phyloP scores from a whole-genome alignment of 2,797 vertebrate genomes.

The Myotis pilosus region DNA sequence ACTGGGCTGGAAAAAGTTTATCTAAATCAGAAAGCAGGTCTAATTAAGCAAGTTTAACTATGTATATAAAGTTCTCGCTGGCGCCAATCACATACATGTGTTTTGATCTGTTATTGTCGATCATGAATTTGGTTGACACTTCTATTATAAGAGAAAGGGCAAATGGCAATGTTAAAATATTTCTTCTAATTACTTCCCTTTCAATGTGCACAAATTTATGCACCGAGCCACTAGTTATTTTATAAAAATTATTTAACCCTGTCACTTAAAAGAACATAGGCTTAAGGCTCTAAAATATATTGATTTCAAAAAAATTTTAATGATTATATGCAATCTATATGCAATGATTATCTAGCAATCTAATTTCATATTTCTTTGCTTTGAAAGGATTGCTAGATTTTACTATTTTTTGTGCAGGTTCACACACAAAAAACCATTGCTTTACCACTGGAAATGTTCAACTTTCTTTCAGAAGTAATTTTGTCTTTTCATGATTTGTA shows the following conservation, averaged over 20 bases:
- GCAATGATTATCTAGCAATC: background rate
- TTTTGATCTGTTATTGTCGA: too few species aligned
- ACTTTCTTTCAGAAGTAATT: background rate
- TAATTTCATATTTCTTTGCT: background rate
- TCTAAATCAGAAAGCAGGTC: too few species aligned
- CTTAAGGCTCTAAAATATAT: background rate
- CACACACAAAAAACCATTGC: background rate
- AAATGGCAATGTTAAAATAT: too few species aligned
- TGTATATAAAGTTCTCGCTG: too few species aligned
- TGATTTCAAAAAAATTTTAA: background rate
- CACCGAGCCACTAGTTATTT: background rate
- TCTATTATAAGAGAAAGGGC: too few species aligned
- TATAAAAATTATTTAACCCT: slow-evolving; percentile 9
- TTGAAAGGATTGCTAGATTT: background rate
- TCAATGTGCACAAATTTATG: too few species aligned
- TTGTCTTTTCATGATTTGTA: background rate
- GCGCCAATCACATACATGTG: too few species aligned
- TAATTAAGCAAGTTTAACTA: too few species aligned
- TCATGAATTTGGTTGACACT: too few species aligned
- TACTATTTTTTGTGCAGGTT: background rate
- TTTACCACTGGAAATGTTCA: background rate
- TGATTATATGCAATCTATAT: too few species aligned
- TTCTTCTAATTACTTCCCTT: too few species aligned
- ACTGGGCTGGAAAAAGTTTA: too few species aligned
- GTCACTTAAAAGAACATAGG: background rate